phyloP scores from a whole-genome alignment of 2,113 vertebrate genomes.

The Petromus typicus region DNA sequence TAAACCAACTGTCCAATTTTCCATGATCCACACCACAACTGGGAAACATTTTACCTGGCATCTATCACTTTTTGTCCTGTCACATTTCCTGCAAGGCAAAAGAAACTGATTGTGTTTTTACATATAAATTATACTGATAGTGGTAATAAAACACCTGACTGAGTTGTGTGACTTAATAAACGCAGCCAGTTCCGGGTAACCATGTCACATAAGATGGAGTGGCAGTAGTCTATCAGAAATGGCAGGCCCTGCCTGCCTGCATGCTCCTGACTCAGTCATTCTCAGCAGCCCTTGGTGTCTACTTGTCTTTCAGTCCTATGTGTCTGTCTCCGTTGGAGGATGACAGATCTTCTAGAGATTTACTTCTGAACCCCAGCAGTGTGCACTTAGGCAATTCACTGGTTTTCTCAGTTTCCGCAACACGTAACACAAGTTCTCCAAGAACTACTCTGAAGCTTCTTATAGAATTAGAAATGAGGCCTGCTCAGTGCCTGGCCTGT shows the following conservation, averaged over 20 bases:
- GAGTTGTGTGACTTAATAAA: constrained; percentile 60
- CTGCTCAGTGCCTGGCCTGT: not conserved
- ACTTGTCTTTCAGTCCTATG: not conserved
- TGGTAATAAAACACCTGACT: constrained; percentile 76
- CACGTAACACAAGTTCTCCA: not conserved
- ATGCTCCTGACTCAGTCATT: not conserved
- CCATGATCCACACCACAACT: constrained; percentile 73
- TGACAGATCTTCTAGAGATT: not conserved
- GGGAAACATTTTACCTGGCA: constrained; percentile 72
- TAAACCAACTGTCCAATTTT: constrained; percentile 75
- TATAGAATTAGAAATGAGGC: not conserved
- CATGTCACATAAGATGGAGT: constrained; percentile 47
- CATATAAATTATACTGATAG: constrained; percentile 74
- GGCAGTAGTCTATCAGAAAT: constrained; percentile 40
- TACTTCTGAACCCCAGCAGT: not conserved
- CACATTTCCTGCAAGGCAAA: constrained; percentile 68
- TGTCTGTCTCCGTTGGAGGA: not conserved
- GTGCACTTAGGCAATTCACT: not conserved
- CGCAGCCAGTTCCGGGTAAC: constrained; percentile 22
- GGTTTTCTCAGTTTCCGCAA: not conserved
- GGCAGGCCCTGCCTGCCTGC: not conserved
- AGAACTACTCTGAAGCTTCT: not conserved
- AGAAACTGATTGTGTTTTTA: constrained; percentile 76
- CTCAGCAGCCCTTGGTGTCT: not conserved
- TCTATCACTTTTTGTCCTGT: constrained; percentile 67